Conservation (phyloP, 2,113 vertebrate genomes). For the Pedetes capensis region DNA sequence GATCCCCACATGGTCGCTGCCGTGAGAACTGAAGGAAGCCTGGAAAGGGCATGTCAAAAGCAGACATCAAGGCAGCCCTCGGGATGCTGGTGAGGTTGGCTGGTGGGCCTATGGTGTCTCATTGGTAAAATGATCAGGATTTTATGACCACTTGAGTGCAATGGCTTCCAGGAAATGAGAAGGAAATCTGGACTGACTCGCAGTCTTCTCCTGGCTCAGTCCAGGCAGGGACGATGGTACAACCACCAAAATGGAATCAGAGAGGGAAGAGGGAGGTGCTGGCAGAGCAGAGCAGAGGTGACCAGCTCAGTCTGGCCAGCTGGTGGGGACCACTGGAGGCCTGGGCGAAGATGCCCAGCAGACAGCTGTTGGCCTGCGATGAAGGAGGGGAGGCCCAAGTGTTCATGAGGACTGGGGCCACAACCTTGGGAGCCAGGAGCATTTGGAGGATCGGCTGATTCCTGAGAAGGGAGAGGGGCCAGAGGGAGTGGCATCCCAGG, state of each 20-base stretch:
- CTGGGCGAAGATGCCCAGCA: not conserved
- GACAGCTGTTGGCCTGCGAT: accelerated
- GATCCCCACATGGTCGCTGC: not conserved
- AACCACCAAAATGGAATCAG: not conserved
- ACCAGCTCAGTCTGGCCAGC: not conserved
- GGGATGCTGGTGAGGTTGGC: not conserved
- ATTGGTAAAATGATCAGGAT: not conserved
- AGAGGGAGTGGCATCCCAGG: not conserved
- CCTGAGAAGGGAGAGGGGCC: not conserved
- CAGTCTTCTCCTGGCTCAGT: not conserved
- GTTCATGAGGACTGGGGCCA: not conserved
- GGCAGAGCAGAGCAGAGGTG: too few relatives aligned
- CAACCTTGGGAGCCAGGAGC: not conserved
- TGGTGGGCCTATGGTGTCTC: not conserved
- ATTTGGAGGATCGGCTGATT: not conserved
- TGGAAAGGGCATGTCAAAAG: not conserved
- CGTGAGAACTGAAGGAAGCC: not conserved
- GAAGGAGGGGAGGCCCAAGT: not conserved
- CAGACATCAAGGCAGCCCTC: not conserved
- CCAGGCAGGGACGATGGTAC: not conserved
- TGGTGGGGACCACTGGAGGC: too few relatives aligned
- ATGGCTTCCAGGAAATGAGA: not conserved
- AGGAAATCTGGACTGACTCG: not conserved
- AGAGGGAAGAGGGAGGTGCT: not conserved
- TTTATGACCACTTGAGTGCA: not conserved